Conservation (phyloP, 2,797 vertebrate genomes). For the Anguilla pacifica region DNA sequence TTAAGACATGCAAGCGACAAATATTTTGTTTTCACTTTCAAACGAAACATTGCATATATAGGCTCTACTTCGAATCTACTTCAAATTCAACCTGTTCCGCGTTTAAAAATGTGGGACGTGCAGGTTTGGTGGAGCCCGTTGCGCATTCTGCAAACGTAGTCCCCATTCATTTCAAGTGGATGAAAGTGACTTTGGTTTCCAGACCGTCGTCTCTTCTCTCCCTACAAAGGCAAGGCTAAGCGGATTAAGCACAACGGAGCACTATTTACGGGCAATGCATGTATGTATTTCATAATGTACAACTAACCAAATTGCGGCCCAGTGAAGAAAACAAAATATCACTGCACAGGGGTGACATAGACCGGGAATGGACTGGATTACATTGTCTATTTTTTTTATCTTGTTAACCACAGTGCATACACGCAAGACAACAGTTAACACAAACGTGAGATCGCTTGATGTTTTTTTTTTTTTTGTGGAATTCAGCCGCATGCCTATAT, state of each 20-base stretch:
- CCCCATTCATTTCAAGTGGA: slow-evolving; percentile 26
- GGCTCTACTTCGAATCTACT: background rate
- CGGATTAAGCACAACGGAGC: background rate
- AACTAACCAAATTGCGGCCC: background rate
- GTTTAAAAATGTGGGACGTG: background rate
- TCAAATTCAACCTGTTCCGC: background rate
- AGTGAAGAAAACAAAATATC: background rate
- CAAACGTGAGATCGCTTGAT: background rate
- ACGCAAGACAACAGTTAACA: too few species aligned
- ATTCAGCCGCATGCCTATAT: background rate
- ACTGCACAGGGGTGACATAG: background rate
- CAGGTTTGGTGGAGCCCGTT: background rate
- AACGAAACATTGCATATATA: background rate
- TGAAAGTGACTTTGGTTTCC: slow-evolving; percentile 40
- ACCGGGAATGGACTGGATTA: background rate
- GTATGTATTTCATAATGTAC: background rate
- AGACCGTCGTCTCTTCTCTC: slow-evolving; percentile 26
- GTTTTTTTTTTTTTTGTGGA: background rate
- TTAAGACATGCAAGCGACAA: background rate
- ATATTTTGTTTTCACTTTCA: background rate
- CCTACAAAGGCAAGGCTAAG: slow-evolving; percentile 17
- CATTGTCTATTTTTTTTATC: too few species aligned
- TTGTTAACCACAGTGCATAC: too few species aligned
- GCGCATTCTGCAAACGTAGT: slow-evolving; percentile 12
- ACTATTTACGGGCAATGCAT: background rate